These are phyloP conservation scores for Mormyrus proboscirostris DNA, from an alignment of 2,797 vertebrate genomes.

Conservation along the genomic window DNA sequence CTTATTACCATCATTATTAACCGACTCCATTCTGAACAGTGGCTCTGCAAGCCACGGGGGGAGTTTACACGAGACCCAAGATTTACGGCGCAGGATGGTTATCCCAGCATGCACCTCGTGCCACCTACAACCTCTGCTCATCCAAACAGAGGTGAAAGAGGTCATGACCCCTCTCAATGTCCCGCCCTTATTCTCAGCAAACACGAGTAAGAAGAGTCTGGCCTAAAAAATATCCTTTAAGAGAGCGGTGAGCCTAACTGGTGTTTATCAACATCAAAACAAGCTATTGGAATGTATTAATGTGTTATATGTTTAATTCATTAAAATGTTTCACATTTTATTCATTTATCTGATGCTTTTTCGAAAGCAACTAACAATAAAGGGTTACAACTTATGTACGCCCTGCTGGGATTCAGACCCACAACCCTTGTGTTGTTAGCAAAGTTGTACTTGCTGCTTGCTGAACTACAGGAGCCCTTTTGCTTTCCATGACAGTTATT, in stretches of 20 bases:
- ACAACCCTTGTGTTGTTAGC: background rate
- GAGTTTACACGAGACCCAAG: background rate
- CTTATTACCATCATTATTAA: background rate
- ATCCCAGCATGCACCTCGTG: background rate
- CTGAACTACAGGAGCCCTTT: background rate
- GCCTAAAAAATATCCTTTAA: background rate
- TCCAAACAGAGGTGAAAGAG: background rate
- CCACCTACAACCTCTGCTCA: background rate
- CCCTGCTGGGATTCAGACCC: background rate
- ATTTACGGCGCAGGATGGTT: background rate
- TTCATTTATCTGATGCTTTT: background rate
- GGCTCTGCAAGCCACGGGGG: background rate
- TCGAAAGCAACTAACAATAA: background rate
- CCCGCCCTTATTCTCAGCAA: background rate
- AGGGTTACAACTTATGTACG: background rate
- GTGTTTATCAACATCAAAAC: background rate
- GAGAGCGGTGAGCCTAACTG: background rate
- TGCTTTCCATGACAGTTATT: background rate
- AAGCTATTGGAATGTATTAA: background rate
- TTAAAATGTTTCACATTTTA: background rate
- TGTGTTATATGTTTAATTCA: background rate
- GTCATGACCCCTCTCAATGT: background rate
- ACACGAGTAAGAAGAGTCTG: background rate
- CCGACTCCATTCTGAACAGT: background rate
- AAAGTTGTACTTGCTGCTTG: background rate